Evolutionary conservation across 2,888 invertebrate genomes (phyloP).

Genomic region (Mesopsocus fuscifrons): DNA sequence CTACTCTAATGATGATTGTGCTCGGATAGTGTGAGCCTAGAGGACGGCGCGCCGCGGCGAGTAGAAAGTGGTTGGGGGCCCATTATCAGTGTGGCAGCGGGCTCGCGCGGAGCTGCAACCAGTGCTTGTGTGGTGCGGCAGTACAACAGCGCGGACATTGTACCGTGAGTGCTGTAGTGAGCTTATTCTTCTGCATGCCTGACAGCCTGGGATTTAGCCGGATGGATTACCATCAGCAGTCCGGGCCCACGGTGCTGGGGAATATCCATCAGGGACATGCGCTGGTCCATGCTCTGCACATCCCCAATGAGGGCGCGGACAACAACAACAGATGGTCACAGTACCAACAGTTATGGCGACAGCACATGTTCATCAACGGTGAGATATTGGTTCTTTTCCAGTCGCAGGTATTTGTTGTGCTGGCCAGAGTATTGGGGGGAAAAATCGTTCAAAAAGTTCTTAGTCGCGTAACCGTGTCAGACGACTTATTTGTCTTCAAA

Average conservation of each 20-base stretch:
- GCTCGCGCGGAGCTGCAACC: neutral
- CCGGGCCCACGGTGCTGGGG: neutral
- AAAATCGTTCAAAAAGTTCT: too few relatives aligned
- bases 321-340: constrained; percentile 40
- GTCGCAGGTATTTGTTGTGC: too few relatives aligned
- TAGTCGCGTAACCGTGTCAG: too few relatives aligned
- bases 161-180: neutral
- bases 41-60: neutral
- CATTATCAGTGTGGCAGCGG: neutral
- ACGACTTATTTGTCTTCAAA: too few relatives aligned
- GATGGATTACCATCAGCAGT: constrained; percentile 3
- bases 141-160: neutral
- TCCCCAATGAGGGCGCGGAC: constrained; percentile 14
- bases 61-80: neutral
- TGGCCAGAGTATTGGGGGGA: too few relatives aligned
- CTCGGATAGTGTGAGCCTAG: too few relatives aligned
- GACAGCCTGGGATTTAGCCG: neutral
- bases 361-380: constrained; percentile 61
- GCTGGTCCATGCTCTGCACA: neutral
- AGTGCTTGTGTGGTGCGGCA: neutral
- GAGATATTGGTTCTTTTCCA: constrained; percentile 26
- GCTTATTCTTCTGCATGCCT: neutral
- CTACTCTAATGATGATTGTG: too few relatives aligned
- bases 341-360: constrained; percentile 60
- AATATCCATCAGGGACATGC: neutral